Evolutionary conservation across 2,113 vertebrate genomes (phyloP), one percentile per base, ranked within the genome.

Genomic region (Bubo scandiacus): DNA sequence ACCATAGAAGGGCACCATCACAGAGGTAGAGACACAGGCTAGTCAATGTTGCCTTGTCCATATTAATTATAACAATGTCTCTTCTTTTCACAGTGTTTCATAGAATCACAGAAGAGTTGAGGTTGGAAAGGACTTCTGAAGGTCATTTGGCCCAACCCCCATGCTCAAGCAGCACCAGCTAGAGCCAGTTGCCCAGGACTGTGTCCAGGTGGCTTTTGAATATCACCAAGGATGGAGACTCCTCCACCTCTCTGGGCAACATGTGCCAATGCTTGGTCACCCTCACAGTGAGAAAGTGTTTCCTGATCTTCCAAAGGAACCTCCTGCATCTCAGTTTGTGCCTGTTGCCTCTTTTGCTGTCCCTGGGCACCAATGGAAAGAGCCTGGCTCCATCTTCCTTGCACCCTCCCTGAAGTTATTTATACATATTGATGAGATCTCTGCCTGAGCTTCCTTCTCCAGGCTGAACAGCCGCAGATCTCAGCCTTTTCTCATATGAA

Each of bases 181-280:
- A 29, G 1, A 52, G 23, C 10, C 38, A 43, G 21, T 3, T 58
- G 54, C 30, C 21, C 47, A 80, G 23, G 34, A 15, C 30, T 36
- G 27, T 2, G 12, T 34, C 36, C 15, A 67, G 9, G 4, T 0
- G 0, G 11, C 27, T 80, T 82, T 11, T 32, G 7, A 67, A 1
- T 9, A 47, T 57, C 47, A 63, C 47, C 5, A 49, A 40, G 15
- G 23, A n/a, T 2, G 6, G 26, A 79, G 19, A 86, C 10, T 51
- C 30, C 21, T 45, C 5, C 9, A 59, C 7, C 5, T 15, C 23
- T n/a, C 42, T 54, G 21, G 57, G 16, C 16, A 86, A 65, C 29
- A 16, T 61, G 19, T 30, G n/a, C 9, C n/a, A 38, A 34, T 23
- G 16, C 34, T 68, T 12, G 13, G 17, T 65, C 42, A 67, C 15